Evolutionary conservation across 2,888 invertebrate genomes (phyloP), one percentile per base, ranked within the genome.

Genomic region (Pinctada fucata): DNA sequence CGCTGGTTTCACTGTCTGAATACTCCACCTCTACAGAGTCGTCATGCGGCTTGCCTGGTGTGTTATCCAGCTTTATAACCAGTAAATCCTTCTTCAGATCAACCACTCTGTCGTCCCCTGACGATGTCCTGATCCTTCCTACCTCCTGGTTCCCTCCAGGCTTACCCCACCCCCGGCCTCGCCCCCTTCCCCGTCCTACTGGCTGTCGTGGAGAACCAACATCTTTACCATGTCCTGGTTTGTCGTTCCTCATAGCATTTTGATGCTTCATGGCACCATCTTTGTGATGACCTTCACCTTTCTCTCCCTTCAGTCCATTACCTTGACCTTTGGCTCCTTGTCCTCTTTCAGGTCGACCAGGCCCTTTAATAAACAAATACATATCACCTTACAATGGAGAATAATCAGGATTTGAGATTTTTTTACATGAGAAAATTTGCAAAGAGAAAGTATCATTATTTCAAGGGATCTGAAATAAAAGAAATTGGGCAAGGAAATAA

Each of bases 21-120:
- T 89, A 88, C 77, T 89, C 89, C 58, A 88, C 88, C 70, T 88
- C 88, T 5, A 89, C 89, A 63, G 83, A 82, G 66, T 88, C 86
- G 2, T 73, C 81, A 6, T 76, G 76, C 31, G 31, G 31, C 66
- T 83, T 87, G 13, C 87, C 88, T 45, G 87, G 86, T 45, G 88
- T 87, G 80, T 91, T 91, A 75, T 90, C 91, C 52, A 90, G 86
- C 79, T 91, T 91, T 64, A 90, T 88, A 16, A 90, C 84, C 13
- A 91, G 84, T 16, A 88, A 81, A 79, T 90, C 89, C 52, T 89
- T 86, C 79, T 89, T 86, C 67, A 86, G 85, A 65, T 90, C 89
- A 1, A 91, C 90, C 70, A 84, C 85, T 58, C 91, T 85, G 6
- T 84, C 83, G 52, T 90, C 91, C 76, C 89, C 90, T n/a, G 88